Base-by-base conservation (phyloP, 2,113 vertebrate genomes). In the Centropus bengalensis region DNA sequence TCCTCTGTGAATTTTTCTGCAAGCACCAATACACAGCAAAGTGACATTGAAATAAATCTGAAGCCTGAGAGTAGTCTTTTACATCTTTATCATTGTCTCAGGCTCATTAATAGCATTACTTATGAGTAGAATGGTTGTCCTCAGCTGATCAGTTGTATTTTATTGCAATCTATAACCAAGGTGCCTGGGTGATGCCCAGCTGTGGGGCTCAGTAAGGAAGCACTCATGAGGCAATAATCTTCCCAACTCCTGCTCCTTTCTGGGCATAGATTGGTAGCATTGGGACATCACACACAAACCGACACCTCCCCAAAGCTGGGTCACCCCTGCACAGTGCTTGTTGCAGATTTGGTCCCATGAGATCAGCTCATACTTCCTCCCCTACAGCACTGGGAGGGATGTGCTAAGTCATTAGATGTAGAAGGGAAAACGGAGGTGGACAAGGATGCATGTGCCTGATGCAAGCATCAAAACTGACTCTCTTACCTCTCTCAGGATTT, bases 401-500 rank as follows among this genome's bases (percentile, higher is more conserved):
- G 26, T 76, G 44, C 62, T 59, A 78, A 15, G n/a, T 24, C 36
- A 4, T 66, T 47, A 42, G 9, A 28, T 8, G 14, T 6, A 33
- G 44, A 58, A 28, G 21, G 33, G n/a, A 74, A 30, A 6, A 15
- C 1, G 51, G 44, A 9, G n/a, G 1, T 30, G 22, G 27, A n/a
- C 54, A 76, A 20, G 52, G 26, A 55, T 14, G 12, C 5, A 5
- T 5, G 1, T 47, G 47, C 15, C 9, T 1, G 2, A 13, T 22
- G 9, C 14, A 22, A 42, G 38, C 33, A 32, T 15, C 6, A 5
- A 36, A 47, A 81, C 18, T 2, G 5, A 4, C 8, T 42, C 8
- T 36, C 83, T 90, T 85, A 99, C 99, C 99, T 99, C 98, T 42
- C 98, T 98, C 55, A 99, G 98, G 95, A 99, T 98, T 96, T 98